A percentile compares a stretch with the other conserved stretches of the same genome.
phyloP scores from a whole-genome alignment of 2,797 vertebrate species.

The Novumbra hubbsi region DNA sequence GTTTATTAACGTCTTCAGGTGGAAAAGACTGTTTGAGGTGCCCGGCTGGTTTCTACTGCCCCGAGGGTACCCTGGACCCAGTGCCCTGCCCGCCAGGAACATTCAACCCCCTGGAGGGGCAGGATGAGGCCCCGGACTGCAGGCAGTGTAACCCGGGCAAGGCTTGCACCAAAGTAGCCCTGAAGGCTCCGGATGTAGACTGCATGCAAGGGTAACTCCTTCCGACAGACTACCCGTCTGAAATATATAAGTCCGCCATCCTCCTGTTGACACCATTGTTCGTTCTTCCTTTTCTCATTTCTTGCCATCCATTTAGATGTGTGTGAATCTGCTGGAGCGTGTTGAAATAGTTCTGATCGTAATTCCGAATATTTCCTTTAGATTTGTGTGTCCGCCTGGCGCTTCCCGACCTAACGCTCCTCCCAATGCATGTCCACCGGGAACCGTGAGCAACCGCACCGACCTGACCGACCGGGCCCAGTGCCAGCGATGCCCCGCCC shows the following conservation, averaged over 20 bases:
- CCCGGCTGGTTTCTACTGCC: constrained; percentile 83
- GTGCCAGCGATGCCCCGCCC: constrained; percentile 80
- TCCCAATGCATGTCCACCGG: constrained; percentile 77
- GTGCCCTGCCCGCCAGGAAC: constrained; percentile 78
- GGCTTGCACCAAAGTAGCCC: constrained; percentile 82
- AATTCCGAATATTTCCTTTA: constrained; percentile 29
- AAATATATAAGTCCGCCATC: background rate
- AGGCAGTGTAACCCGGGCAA: constrained; percentile 79
- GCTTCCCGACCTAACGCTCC: constrained; percentile 78
- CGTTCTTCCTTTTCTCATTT: background rate
- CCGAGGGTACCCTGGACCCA: constrained; percentile 72
- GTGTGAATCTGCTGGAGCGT: background rate
- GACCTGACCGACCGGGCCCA: constrained; percentile 83
- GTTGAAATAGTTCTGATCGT: background rate
- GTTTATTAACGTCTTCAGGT: constrained; percentile 59
- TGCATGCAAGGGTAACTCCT: constrained; percentile 78
- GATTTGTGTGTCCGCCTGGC: constrained; percentile 80
- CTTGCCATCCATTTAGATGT: background rate
- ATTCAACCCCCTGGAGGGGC: constrained; percentile 80
- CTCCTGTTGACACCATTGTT: background rate
- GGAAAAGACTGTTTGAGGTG: constrained; percentile 80
- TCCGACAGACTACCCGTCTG: background rate
- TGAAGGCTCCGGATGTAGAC: constrained; percentile 77
- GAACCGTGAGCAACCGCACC: constrained; percentile 75
- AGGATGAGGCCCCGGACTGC: constrained; percentile 79